Evolutionary conservation across 2,888 invertebrate genomes (phyloP).

Genomic region (Drosophila villosipedis): DNA sequence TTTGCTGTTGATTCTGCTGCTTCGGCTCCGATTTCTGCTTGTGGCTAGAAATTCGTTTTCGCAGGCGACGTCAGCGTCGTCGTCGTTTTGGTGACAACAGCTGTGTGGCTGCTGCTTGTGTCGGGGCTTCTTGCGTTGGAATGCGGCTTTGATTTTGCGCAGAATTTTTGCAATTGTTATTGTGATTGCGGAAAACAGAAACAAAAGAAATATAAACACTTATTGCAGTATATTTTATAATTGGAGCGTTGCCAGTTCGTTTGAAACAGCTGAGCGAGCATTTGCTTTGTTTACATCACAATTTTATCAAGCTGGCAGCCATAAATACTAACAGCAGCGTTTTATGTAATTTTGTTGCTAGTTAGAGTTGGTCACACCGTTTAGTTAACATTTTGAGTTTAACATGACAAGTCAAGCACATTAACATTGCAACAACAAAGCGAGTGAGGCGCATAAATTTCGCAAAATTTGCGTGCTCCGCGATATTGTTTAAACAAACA

Average conservation of each 20-base stretch:
- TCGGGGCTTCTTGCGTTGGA: slow-evolving; percentile 83
- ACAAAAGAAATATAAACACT: slow-evolving; percentile 24
- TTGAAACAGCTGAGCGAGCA: slow-evolving; percentile 25
- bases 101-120: slow-evolving; percentile 41
- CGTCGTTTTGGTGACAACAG: slow-evolving; percentile 28
- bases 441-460: slow-evolving; percentile 54
- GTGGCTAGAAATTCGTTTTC: not conserved
- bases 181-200: slow-evolving; percentile 5
- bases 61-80: slow-evolving; percentile 8
- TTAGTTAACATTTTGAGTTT: slow-evolving; percentile 41
- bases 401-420: slow-evolving; percentile 24
- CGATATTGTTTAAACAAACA: slow-evolving; percentile 56
- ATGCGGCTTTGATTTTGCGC: slow-evolving; percentile 83
- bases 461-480: slow-evolving; percentile 45
- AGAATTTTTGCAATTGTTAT: slow-evolving; percentile 81
- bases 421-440: slow-evolving; percentile 64
- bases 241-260: slow-evolving; percentile 36
- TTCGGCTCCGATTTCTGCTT: not conserved
- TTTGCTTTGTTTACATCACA: slow-evolving; percentile 30
- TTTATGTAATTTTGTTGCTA: not conserved
- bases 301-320: slow-evolving; percentile 7
- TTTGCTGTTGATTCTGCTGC: not conserved
- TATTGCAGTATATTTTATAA: slow-evolving; percentile 13
- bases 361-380: slow-evolving; percentile 7
- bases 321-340: slow-evolving; percentile 15